These are phyloP conservation scores for Chloropsis cyanopogon DNA, from an alignment of 2,113 vertebrate species.

Conservation along the genomic window DNA sequence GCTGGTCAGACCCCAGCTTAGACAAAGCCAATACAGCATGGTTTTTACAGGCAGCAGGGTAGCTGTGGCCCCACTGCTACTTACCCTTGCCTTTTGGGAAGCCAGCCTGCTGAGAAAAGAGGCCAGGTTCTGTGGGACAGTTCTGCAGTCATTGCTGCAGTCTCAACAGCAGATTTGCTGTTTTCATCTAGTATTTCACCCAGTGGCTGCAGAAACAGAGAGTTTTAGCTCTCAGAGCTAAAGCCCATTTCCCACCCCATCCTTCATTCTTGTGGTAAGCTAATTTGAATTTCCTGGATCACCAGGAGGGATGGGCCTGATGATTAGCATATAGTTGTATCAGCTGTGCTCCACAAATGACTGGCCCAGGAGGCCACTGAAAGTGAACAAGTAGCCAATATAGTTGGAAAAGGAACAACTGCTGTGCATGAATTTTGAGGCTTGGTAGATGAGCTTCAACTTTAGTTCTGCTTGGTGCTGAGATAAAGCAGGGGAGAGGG, in stretches of 20 bases:
- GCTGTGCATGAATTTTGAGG: neutral
- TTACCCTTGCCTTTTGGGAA: neutral
- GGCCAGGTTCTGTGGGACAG: neutral
- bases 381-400: neutral
- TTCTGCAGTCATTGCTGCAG: neutral
- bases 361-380: neutral
- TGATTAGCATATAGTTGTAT: neutral
- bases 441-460: neutral
- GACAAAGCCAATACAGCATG: neutral
- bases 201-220: neutral
- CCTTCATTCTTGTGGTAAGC: neutral
- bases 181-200: neutral
- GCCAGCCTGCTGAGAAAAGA: neutral
- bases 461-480: neutral
- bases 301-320: neutral
- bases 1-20: neutral
- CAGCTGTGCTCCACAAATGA: neutral
- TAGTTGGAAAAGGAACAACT: neutral
- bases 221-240: neutral
- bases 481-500: neutral
- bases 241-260: neutral
- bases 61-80: neutral
- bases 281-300: neutral
- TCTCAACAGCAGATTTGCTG: neutral
- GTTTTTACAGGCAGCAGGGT: neutral